Percentiles rank a stretch among this genome's conserved stretches.
Conservation (phyloP, 2,888 invertebrate species). For the Melanophora roralis region DNA sequence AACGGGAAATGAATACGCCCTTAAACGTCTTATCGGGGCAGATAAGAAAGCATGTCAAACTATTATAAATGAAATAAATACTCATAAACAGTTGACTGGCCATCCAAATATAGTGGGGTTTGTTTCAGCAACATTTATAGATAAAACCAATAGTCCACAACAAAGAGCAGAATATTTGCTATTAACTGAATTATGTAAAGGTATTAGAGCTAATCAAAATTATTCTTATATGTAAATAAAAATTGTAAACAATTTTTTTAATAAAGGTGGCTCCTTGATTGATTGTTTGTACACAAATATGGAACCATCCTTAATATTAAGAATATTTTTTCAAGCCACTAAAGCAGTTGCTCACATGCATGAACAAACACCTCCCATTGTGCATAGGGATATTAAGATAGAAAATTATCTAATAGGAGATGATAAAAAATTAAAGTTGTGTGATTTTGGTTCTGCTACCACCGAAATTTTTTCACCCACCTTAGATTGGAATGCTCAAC, state of each 20-base stretch:
- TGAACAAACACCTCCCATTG: slow-evolving; percentile 90
- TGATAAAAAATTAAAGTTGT: slow-evolving; percentile 92
- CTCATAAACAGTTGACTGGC: slow-evolving; percentile 91
- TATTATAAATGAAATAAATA: slow-evolving; percentile 89
- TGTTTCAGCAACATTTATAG: slow-evolving; percentile 88
- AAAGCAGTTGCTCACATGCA: slow-evolving; percentile 96
- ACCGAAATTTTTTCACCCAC: slow-evolving; percentile 89
- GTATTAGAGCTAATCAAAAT: slow-evolving; percentile 77
- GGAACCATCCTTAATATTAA: slow-evolving; percentile 82
- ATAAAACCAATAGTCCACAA: slow-evolving; percentile 86
- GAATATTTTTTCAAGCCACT: slow-evolving; percentile 94
- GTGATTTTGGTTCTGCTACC: slow-evolving; percentile 98
- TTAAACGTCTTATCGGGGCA: slow-evolving; percentile 91
- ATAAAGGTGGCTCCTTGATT: slow-evolving; percentile 74
- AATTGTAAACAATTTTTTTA: background rate
- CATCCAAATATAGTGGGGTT: slow-evolving; percentile 95
- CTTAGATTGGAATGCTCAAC: slow-evolving; percentile 93
- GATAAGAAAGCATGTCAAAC: slow-evolving; percentile 88
- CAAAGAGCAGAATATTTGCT: slow-evolving; percentile 93
- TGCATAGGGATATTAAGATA: slow-evolving; percentile 96
- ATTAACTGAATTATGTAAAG: slow-evolving; percentile 94
- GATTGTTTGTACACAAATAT: slow-evolving; percentile 72
- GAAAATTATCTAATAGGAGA: slow-evolving; percentile 95
- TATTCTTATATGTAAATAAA: background rate
- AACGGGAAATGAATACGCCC: slow-evolving; percentile 92